These are phyloP conservation scores for Ricordea florida DNA, from an alignment of 92 coral and sea anemone species.

Conservation along the genomic window DNA sequence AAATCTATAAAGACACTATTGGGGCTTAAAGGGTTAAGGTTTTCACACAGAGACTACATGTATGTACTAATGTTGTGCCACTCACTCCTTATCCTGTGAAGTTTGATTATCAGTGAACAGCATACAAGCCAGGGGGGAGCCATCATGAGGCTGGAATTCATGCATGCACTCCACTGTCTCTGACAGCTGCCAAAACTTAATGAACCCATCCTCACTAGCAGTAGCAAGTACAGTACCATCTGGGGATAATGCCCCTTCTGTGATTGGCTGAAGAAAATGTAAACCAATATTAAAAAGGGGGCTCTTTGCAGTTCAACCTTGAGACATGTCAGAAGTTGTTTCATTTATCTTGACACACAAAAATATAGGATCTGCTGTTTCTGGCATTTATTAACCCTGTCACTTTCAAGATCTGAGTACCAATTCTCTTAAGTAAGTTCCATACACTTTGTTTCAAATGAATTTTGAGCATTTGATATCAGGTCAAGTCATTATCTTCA, in stretches of 20 bases:
- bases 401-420: background rate
- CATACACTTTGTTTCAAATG: too few relatives aligned
- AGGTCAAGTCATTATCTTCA: too few relatives aligned
- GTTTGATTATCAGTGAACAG: constrained; percentile 86
- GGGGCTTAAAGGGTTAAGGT: too few relatives aligned
- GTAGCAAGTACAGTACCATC: constrained; percentile 95
- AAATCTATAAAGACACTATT: too few relatives aligned
- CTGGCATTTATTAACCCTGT: background rate
- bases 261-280: constrained; percentile 66
- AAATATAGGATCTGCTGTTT: too few relatives aligned
- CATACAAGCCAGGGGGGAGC: constrained; percentile 80
- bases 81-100: constrained; percentile 87
- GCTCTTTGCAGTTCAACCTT: too few relatives aligned
- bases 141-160: constrained; percentile 90
- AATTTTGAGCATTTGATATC: too few relatives aligned
- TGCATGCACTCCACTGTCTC: constrained; percentile 83
- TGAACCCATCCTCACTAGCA: constrained; percentile 93
- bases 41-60: too few relatives aligned
- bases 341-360: too few relatives aligned
- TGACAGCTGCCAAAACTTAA: constrained; percentile 89
- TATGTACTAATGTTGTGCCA: too few relatives aligned
- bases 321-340: too few relatives aligned
- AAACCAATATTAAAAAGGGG: too few relatives aligned
- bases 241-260: constrained; percentile 90
- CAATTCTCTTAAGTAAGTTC: background rate